Percentiles rank a stretch among this genome's conserved stretches.
Evolutionary conservation across 53 echinoderm and acorn worm genomes (phyloP).

Genomic region (Stichopus horrens): DNA sequence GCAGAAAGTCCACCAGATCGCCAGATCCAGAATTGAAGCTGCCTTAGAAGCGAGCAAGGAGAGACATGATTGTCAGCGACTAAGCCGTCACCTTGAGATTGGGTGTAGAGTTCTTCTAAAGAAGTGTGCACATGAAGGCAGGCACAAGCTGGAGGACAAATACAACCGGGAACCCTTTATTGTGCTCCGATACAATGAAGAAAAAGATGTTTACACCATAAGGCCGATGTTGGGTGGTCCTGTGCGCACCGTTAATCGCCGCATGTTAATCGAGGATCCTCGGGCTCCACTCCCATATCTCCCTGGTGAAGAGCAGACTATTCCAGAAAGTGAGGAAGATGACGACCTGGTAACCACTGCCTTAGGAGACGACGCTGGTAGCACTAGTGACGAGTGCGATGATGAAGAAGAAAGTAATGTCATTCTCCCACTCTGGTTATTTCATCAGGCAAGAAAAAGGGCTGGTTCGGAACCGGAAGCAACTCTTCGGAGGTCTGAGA

Average conservation of each 20-base stretch:
- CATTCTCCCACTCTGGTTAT: conserved; percentile 4
- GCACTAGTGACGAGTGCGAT: not conserved
- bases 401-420: not conserved
- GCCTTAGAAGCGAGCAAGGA: not conserved
- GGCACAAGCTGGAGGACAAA: conserved; percentile 12
- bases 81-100: not conserved
- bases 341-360: not conserved
- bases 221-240: conserved; percentile 56
- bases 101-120: not conserved
- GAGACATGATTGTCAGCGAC: not conserved
- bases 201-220: not conserved
- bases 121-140: not conserved
- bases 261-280: conserved; percentile 54
- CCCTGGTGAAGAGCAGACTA: not conserved
- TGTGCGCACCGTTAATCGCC: conserved; percentile 45
- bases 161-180: not conserved
- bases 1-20: not conserved
- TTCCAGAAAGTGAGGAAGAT: not conserved
- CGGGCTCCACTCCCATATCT: not conserved
- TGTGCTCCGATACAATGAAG: not conserved
- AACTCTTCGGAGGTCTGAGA: no score
- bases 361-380: not conserved
- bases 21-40: not conserved
- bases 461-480: not conserved
- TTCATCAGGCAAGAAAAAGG: not conserved